phyloP scores from a whole-genome alignment of 2,888 invertebrate genomes.

The Nymphalis polychloros region DNA sequence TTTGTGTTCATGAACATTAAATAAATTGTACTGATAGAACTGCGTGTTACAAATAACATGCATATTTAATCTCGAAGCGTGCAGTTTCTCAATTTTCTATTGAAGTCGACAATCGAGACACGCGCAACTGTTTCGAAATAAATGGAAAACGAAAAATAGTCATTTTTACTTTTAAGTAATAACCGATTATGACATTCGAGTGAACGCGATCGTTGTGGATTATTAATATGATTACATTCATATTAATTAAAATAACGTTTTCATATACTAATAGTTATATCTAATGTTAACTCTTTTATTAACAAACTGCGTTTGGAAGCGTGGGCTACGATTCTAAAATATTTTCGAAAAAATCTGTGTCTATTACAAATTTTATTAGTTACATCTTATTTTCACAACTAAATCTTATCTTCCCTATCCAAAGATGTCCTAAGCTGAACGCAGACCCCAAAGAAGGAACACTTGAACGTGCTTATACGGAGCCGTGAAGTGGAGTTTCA shows the following conservation, averaged over 20 bases:
- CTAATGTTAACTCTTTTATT: no score
- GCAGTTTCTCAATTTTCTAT: conserved; percentile 43
- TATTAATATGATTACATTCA: conserved; percentile 14
- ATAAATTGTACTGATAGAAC: conserved; percentile 10
- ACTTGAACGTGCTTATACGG: no score
- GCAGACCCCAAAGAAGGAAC: no score
- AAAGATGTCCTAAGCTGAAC: no score
- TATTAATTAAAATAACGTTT: background rate
- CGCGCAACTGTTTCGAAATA: conserved; percentile 40
- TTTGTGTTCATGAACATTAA: conserved; percentile 8
- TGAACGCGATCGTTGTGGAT: conserved; percentile 10
- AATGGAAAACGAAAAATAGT: conserved; percentile 28
- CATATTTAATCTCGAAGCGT: conserved; percentile 36
- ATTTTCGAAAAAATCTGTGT: no score
- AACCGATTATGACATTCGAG: conserved; percentile 26
- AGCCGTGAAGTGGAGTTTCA: no score
- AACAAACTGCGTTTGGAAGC: no score
- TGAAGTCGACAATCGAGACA: conserved; percentile 35
- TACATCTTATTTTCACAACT: no score
- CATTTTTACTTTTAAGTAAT: conserved; percentile 31
- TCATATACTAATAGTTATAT: no score
- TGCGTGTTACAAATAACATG: conserved; percentile 35
- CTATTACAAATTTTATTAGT: no score
- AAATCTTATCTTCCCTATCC: no score
- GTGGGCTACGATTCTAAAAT: no score